Conservation (phyloP, 2,797 vertebrate species). For the Enteromius paludinosus region DNA sequence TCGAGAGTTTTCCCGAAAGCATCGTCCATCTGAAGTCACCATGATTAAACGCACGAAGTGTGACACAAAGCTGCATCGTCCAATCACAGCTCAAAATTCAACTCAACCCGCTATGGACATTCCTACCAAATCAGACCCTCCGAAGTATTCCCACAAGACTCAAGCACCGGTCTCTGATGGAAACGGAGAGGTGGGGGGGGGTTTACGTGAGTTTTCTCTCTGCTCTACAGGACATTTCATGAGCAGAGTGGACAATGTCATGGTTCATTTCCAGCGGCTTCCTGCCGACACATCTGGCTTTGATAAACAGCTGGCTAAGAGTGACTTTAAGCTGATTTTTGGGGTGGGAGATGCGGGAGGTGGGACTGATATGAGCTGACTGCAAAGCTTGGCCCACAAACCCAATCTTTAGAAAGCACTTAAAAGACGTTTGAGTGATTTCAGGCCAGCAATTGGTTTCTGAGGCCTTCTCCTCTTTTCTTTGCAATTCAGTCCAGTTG, state of each 20-base stretch:
- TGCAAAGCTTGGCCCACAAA: conserved; percentile 48
- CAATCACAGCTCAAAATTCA: background rate
- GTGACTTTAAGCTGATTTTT: conserved; percentile 48
- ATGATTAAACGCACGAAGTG: conserved; percentile 49
- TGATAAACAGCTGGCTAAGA: conserved; percentile 67
- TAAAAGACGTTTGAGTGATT: conserved; percentile 55
- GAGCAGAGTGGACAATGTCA: conserved; percentile 65
- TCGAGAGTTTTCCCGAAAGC: conserved; percentile 26
- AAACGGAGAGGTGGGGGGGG: too few relatives aligned
- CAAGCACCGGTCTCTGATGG: conserved; percentile 1
- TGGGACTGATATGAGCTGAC: conserved; percentile 53
- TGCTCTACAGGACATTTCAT: conserved; percentile 42
- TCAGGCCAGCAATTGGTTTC: conserved; percentile 53
- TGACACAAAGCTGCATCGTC: conserved; percentile 2
- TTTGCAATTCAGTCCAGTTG: conserved; percentile 28
- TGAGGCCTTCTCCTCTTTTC: conserved; percentile 33
- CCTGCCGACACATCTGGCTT: conserved; percentile 66
- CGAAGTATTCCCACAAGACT: conserved; percentile 1
- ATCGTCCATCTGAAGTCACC: conserved; percentile 22
- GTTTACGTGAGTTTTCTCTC: conserved; percentile 34
- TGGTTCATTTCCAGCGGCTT: conserved; percentile 59
- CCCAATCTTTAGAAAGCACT: conserved; percentile 58
- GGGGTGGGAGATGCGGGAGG: conserved; percentile 14
- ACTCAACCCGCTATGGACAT: background rate
- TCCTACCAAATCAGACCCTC: conserved; percentile 9